These are phyloP conservation scores for Parnassius orleans DNA, from an alignment of 2,888 invertebrate genomes.

Conservation along the genomic window DNA sequence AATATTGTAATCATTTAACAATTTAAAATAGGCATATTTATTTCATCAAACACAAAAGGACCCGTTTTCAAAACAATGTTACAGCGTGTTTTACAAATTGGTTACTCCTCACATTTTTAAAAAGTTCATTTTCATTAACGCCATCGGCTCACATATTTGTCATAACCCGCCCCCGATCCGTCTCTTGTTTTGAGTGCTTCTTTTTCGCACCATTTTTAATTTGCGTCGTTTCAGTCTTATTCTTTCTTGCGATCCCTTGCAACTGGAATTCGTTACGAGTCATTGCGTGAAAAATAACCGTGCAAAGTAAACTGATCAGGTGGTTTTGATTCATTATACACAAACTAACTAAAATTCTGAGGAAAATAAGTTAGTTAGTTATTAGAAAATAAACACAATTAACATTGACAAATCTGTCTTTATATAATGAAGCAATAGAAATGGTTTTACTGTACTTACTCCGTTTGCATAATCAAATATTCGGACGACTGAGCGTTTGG, in stretches of 20 bases:
- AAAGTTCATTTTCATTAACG: conserved; percentile 76
- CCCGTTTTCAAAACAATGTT: conserved; percentile 41
- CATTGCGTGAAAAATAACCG: conserved; percentile 35
- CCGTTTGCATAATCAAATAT: conserved; percentile 73
- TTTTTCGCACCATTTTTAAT: conserved; percentile 76
- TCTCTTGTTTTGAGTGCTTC: conserved; percentile 53
- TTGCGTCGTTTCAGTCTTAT: conserved; percentile 69
- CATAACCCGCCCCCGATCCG: conserved; percentile 68
- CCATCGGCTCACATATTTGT: conserved; percentile 79
- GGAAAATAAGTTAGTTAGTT: too few species aligned
- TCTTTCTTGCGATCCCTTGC: conserved; percentile 56
- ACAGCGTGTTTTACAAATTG: conserved; percentile 44
- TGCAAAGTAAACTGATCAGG: conserved; percentile 24
- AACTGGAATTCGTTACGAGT: conserved; percentile 47
- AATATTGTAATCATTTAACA: too few species aligned
- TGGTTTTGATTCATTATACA: background rate
- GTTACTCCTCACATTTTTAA: conserved; percentile 48
- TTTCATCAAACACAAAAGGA: conserved; percentile 30
- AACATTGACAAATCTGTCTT: conserved; percentile 20
- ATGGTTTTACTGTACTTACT: conserved; percentile 46
- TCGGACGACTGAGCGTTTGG: conserved; percentile 46
- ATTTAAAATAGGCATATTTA: too few species aligned
- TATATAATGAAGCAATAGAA: conserved; percentile 33
- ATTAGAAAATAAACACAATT: background rate
- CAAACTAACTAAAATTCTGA: too few species aligned